phyloP scores from a whole-genome alignment of 1,140 invertebrate genomes.

The Scaptomyza montana region DNA sequence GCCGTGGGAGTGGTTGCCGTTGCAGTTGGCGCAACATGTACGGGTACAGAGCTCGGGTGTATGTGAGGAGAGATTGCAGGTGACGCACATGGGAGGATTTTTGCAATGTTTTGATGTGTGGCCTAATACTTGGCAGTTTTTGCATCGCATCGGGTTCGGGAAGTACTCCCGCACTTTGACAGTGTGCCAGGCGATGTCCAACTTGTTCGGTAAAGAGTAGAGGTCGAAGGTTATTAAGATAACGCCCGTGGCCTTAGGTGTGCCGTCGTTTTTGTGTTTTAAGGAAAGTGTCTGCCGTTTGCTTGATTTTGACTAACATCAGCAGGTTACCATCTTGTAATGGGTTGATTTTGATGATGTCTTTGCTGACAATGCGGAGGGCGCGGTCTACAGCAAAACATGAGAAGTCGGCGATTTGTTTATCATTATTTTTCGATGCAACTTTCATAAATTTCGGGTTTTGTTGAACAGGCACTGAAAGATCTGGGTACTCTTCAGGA shows the following conservation, averaged over 20 bases:
- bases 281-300: background rate
- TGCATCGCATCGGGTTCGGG: constrained; percentile 26
- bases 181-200: no score
- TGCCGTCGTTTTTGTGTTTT: no score
- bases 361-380: constrained; percentile 3
- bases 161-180: no score
- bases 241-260: no score
- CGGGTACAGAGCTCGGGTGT: constrained; percentile 3
- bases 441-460: constrained; percentile 1
- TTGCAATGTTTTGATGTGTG: constrained; percentile 32
- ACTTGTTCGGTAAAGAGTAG: no score
- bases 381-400: constrained; percentile 2
- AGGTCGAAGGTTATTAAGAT: no score
- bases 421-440: background rate
- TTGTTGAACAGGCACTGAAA: background rate
- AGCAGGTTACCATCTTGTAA: constrained; percentile 2
- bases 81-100: background rate
- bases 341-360: background rate
- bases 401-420: background rate
- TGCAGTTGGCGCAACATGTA: constrained; percentile 15
- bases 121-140: constrained; percentile 24
- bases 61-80: no score
- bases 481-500: background rate
- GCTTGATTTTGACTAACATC: constrained; percentile 1
- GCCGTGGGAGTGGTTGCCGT: constrained; percentile 1